Percentiles rank a stretch among this genome's conserved stretches.
Evolutionary conservation across 1,140 invertebrate species (phyloP).

Genomic region (Aricia agestis): DNA sequence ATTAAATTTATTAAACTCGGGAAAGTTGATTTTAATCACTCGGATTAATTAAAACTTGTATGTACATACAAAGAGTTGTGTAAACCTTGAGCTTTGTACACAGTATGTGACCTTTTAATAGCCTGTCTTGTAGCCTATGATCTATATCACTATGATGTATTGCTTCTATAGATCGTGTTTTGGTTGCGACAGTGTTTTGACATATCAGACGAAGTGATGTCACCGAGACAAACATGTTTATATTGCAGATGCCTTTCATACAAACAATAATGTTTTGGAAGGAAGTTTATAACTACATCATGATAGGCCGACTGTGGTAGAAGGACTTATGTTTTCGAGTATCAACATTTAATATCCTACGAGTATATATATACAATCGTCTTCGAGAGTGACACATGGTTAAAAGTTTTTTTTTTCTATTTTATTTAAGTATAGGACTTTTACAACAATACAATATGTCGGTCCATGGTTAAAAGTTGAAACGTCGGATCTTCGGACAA

Average conservation of each 20-base stretch:
- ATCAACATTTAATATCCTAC: no score
- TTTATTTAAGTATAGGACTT: no score
- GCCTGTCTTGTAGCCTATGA: neutral
- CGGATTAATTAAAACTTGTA: neutral
- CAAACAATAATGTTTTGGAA: neutral
- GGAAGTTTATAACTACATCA: neutral
- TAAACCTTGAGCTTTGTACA: neutral
- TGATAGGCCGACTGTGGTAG: no score
- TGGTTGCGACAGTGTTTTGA: neutral
- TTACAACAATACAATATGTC: no score
- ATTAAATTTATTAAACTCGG: no score
- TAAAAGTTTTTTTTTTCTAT: no score
- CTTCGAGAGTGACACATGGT: no score
- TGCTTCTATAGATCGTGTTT: neutral
- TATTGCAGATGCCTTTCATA: neutral
- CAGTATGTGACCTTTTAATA: neutral
- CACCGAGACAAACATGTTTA: neutral
- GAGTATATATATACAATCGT: no score
- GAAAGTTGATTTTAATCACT: neutral
- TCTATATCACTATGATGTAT: neutral
- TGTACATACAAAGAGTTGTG: neutral
- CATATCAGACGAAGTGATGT: neutral
- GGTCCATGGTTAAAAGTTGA: no score
- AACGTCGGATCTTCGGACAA: no score
- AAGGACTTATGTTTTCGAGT: no score